Evolutionary conservation across 2,113 vertebrate species (phyloP).

Genomic region (Tragelaphus strepsiceros): DNA sequence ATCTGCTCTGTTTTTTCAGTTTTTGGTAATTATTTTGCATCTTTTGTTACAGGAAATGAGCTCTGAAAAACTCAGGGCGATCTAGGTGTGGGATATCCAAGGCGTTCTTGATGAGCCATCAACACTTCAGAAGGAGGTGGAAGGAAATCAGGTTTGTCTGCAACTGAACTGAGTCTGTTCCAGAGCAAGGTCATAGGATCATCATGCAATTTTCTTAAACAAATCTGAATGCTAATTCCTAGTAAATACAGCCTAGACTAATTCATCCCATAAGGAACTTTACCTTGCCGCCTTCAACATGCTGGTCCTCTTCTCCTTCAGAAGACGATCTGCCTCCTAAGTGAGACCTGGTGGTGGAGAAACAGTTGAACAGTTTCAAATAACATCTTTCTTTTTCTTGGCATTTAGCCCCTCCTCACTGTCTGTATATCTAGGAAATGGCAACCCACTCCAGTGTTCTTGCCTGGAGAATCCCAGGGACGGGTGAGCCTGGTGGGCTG

Average conservation of each 20-base stretch:
- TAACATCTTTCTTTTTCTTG: neutral
- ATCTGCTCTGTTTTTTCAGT: neutral
- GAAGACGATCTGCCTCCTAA: neutral
- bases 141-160: neutral
- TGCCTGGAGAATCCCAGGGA: too few species aligned
- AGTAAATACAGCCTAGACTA: neutral
- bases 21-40: neutral
- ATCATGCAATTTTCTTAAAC: accelerated
- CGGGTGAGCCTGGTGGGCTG: too few species aligned
- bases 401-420: accelerated
- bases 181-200: neutral
- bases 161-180: too few species aligned
- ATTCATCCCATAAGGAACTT: neutral
- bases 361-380: neutral
- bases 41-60: neutral
- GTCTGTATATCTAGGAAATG: neutral
- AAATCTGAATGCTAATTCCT: neutral
- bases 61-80: neutral
- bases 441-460: too few species aligned
- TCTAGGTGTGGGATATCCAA: accelerated
- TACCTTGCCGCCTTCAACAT: neutral
- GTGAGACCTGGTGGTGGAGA: constrained; percentile 48
- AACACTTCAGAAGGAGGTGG: neutral
- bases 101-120: too few species aligned
- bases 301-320: neutral